Base-by-base conservation (phyloP, 2,888 invertebrate genomes). In the Biston stratarius region DNA sequence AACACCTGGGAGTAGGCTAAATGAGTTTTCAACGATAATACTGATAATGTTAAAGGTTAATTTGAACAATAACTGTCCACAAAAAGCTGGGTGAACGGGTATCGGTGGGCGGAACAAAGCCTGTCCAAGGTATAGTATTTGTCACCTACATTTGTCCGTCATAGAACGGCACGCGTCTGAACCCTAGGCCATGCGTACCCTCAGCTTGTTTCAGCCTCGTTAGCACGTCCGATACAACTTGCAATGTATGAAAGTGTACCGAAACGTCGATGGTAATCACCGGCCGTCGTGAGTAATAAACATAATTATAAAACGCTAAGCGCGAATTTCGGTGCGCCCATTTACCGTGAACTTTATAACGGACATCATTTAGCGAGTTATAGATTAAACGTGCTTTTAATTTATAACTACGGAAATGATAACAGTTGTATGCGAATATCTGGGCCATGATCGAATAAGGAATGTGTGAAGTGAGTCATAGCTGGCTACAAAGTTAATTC, bases 121-220 rank as follows among this genome's bases (percentile, higher is more conserved):
- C 66, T 75, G 80, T 67, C 77, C 80, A 72, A 78, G 76, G 79
- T 80, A 69, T 80, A 69, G 73, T 67, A 76, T 72, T 80, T 82
- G 83, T 88, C 84, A 79, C 85, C 81, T 84, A 85, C 81, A 84
- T 84, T 83, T 77, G 67, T 67, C 67, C 59, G 55, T 75, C 74
- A 69, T 70, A 72, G 71, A 76, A 76, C 78, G 79, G 81, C 85
- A 86, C 83, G 84, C 81, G 84, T 81, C 78, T 84, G 87, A 89
- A 83, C 88, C 81, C 77, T 77, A 73, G 88, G 87, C 89, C 86
- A 89, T 76, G 81, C 82, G 77, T 81, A 81, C 76, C 77, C 75
- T 81, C 79, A 75, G 79, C 80, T 83, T 79, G 79, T 83, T 83
- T 81, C 82, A 80, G 80, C 79, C 83, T 87, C 83, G 86, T 91